These are phyloP conservation scores for Hylaeus anthracinus DNA, from an alignment of 1,140 invertebrate species.

Conservation along the genomic window DNA sequence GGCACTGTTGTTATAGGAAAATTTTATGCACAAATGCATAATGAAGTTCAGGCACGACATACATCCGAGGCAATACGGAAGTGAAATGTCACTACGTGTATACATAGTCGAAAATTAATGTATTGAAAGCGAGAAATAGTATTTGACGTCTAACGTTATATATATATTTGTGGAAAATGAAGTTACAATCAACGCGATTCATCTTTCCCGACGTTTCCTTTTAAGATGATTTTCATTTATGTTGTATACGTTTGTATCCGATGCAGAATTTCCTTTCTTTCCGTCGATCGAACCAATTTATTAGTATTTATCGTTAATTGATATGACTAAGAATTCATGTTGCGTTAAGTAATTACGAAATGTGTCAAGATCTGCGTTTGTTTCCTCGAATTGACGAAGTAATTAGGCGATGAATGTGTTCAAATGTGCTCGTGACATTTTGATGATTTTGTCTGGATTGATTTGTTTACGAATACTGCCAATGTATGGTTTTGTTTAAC, in stretches of 20 bases:
- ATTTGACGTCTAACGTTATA: too few species aligned
- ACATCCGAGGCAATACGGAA: neutral
- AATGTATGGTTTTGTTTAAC: constrained; percentile 40
- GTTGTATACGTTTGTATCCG: neutral
- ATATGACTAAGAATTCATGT: neutral
- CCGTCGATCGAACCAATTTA: neutral
- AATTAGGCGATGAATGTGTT: constrained; percentile 11
- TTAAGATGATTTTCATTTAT: neutral
- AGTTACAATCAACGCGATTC: neutral
- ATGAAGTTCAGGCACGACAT: neutral
- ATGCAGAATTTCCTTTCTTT: neutral
- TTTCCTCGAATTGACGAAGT: neutral
- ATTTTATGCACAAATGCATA: neutral
- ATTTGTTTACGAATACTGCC: constrained; percentile 55
- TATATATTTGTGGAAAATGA: neutral
- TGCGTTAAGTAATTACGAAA: neutral
- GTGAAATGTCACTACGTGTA: constrained; percentile 5
- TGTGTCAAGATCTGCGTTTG: neutral
- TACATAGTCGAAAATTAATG: constrained; percentile 9
- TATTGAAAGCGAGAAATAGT: neutral
- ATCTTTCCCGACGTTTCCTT: neutral
- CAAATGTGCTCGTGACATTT: constrained; percentile 5
- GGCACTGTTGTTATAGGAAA: neutral
- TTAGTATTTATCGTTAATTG: neutral
- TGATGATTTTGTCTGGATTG: constrained; percentile 29